Base-by-base conservation (phyloP, 2,888 invertebrate genomes). In the Aproaerema taeniolella region DNA sequence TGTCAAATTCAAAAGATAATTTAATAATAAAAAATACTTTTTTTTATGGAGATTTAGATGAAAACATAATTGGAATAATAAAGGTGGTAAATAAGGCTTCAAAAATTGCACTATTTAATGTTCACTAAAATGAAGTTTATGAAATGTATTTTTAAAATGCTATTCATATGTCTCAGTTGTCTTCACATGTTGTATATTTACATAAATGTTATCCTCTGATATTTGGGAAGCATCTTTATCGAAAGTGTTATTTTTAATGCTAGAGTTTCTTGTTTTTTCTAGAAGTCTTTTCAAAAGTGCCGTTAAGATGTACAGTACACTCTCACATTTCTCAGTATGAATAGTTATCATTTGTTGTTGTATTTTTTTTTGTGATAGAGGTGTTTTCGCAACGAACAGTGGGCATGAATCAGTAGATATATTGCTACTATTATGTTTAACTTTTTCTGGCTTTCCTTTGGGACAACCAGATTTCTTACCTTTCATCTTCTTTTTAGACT, bases 331-430 rank as follows among this genome's bases (percentile, higher is more conserved):
- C n/a, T n/a, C n/a, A n/a, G n/a, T n/a, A n/a, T n/a, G n/a, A n/a
- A n/a, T n/a, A n/a, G n/a, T n/a, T n/a, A n/a, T n/a, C n/a, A n/a
- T n/a, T n/a, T n/a, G n/a, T n/a, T n/a, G n/a, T 15, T 26, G 34
- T 31, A 10, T 26, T 26, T 35, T 33, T 41, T 38, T 47, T 9
- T 16, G 34, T 7, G 31, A 38, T 28, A 37, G 33, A 26, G 10
- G 13, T 37, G 8, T 17, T 1, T 11, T 30, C 2, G 25, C 10
- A 10, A 15, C 34, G 38, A 38, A 39, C 0, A 33, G n/a, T 8
- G 73, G 74, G 56, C 79, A 81, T 10, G 82, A 81, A 17, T 81
- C 80, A n/a, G 52, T 36, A 7, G 80, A 79, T 16, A 50, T 50
- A 39, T 57, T 58, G 36, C 63, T 68, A 25, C 52, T 59, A 40